Conservation (phyloP, 1,140 invertebrate genomes). For the Zelostemma sp. region DNA sequence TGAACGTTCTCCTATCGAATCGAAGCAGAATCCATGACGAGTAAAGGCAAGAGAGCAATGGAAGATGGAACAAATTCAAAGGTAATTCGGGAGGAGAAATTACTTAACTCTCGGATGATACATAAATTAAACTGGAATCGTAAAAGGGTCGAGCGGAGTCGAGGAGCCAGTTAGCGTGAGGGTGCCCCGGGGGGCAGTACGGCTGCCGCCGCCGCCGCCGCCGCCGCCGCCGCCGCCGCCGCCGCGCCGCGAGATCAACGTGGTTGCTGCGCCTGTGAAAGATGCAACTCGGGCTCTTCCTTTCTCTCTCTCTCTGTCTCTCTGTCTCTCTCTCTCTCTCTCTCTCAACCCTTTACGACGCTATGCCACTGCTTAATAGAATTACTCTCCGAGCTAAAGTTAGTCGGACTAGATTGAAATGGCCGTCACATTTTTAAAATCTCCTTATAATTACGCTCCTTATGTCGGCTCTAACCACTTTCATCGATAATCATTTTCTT, state of each 20-base stretch:
- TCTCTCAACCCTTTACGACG: slow-evolving; percentile 67
- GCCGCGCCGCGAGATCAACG: slow-evolving; percentile 53
- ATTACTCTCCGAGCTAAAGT: slow-evolving; percentile 66
- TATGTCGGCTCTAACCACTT: slow-evolving; percentile 26
- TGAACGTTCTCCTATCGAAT: no score
- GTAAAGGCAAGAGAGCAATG: slow-evolving; percentile 20
- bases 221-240: no score
- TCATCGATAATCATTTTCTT: slow-evolving; percentile 28
- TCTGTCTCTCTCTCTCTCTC: slow-evolving; percentile 49
- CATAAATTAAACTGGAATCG: slow-evolving; percentile 71
- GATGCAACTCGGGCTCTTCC: slow-evolving; percentile 27
- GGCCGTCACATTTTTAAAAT: slow-evolving; percentile 67
- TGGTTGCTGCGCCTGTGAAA: slow-evolving; percentile 35
- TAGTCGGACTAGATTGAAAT: slow-evolving; percentile 67
- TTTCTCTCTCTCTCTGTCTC: slow-evolving; percentile 52
- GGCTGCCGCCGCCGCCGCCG: no score
- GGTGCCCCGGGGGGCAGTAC: slow-evolving; percentile 70
- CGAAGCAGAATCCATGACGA: no score
- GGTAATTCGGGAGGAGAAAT: slow-evolving; percentile 70
- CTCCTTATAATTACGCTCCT: slow-evolving; percentile 62
- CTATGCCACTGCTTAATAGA: slow-evolving; percentile 66
- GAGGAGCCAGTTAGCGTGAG: slow-evolving; percentile 70
- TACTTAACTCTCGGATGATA: slow-evolving; percentile 73
- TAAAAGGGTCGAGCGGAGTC: slow-evolving; percentile 68
- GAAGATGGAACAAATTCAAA: slow-evolving; percentile 51